Conservation (phyloP, 2,888 invertebrate genomes). For the Hypselothyrea guttata region DNA sequence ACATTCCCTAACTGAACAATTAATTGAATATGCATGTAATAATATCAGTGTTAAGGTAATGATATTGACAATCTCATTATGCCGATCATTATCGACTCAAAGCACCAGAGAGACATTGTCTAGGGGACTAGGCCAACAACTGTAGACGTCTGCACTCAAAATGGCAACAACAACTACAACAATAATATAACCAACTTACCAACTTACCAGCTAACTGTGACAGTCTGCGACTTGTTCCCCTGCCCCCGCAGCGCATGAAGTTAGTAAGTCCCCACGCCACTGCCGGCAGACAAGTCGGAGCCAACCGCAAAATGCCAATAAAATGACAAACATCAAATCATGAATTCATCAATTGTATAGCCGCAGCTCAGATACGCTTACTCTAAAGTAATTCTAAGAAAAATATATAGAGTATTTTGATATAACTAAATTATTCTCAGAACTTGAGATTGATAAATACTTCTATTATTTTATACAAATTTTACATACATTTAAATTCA, state of each 20-base stretch:
- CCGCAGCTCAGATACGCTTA: conserved; percentile 29
- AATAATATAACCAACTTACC: conserved; percentile 13
- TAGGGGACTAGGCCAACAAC: conserved; percentile 32
- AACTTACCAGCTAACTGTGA: conserved; percentile 36
- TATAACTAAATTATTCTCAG: too few relatives aligned
- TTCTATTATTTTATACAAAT: too few relatives aligned
- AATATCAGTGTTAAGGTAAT: too few relatives aligned
- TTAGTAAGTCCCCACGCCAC: conserved; percentile 27
- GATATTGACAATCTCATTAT: background rate
- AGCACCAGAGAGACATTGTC: conserved; percentile 6
- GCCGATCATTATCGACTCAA: background rate
- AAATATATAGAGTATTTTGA: too few relatives aligned
- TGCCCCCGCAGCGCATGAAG: background rate
- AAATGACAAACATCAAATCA: conserved; percentile 55
- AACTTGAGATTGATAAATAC: too few relatives aligned
- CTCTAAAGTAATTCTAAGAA: too few relatives aligned
- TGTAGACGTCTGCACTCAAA: conserved; percentile 43
- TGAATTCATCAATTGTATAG: conserved; percentile 24
- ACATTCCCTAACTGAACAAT: too few relatives aligned
- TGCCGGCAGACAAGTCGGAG: conserved; percentile 60
- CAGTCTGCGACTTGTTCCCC: background rate
- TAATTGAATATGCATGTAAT: too few relatives aligned
- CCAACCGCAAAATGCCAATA: conserved; percentile 55
- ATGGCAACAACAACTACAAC: conserved; percentile 31
- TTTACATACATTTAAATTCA: too few relatives aligned